A percentile compares a stretch with the other conserved stretches of the same genome.
These are phyloP conservation scores for Palythoa grandis DNA, from an alignment of 92 coral and sea anemone genomes.

Conservation along the genomic window DNA sequence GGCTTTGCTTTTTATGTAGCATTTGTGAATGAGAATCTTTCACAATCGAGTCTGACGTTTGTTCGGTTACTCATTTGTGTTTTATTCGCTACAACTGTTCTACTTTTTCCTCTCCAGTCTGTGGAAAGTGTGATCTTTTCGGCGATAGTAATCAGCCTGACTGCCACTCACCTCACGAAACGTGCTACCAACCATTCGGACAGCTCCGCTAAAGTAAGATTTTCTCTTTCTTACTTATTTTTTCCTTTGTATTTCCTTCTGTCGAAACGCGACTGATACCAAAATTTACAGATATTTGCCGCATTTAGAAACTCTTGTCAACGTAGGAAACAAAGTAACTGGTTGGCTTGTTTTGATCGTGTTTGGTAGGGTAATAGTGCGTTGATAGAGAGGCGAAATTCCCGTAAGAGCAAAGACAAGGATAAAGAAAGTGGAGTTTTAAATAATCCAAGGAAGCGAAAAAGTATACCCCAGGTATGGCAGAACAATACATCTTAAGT, in stretches of 20 bases:
- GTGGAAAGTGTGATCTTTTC: constrained; percentile 98
- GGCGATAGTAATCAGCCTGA: constrained; percentile 96
- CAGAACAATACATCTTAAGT: background rate
- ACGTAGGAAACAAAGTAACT: background rate
- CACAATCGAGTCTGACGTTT: constrained; percentile 22
- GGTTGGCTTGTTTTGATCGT: constrained; percentile 23
- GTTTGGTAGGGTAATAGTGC: constrained; percentile 28
- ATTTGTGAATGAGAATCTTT: constrained; percentile 17
- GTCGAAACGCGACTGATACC: background rate
- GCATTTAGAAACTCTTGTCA: background rate
- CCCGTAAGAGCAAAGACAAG: constrained; percentile 34
- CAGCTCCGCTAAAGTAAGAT: constrained; percentile 81
- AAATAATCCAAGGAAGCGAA: constrained; percentile 35
- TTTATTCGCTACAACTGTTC: background rate
- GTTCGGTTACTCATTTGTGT: constrained; percentile 14
- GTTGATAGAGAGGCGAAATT: constrained; percentile 39
- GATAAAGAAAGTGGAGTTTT: constrained; percentile 20
- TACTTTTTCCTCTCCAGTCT: constrained; percentile 65
- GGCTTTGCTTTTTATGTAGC: background rate
- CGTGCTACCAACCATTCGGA: constrained; percentile 90
- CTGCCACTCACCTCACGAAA: constrained; percentile 98
- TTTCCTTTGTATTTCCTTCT: background rate
- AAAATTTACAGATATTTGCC: background rate
- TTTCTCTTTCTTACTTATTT: background rate
- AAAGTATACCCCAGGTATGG: constrained; percentile 33